phyloP scores from a whole-genome alignment of 2,797 vertebrate species.

The Lagodon rhomboides region DNA sequence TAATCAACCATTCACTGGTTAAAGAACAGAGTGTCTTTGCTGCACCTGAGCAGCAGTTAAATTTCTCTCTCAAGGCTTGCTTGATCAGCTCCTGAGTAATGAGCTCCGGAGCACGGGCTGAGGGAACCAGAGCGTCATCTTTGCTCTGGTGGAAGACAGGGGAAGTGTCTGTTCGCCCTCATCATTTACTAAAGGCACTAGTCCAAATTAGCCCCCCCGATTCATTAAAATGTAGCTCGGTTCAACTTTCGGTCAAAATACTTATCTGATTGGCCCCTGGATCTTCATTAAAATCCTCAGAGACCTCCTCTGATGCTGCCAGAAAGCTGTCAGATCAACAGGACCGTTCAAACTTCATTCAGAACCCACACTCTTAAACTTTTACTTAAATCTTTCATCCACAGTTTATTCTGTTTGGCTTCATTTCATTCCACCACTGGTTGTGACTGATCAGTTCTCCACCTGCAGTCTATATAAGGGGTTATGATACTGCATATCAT shows the following conservation, averaged over 20 bases:
- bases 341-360: background rate
- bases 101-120: background rate
- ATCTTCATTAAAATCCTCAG: background rate
- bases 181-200: slow-evolving; percentile 7
- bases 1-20: slow-evolving; percentile 29
- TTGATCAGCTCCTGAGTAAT: slow-evolving; percentile 34
- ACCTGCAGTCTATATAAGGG: background rate
- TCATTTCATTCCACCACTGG: background rate
- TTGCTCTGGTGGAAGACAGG: slow-evolving; percentile 1
- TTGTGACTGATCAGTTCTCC: background rate
- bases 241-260: slow-evolving; percentile 1
- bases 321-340: background rate
- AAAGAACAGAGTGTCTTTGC: slow-evolving; percentile 16
- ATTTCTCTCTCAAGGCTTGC: slow-evolving; percentile 2
- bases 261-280: background rate
- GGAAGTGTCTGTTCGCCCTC: background rate
- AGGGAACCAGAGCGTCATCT: background rate
- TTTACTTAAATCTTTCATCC: background rate
- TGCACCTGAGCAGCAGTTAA: slow-evolving; percentile 28
- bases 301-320: background rate
- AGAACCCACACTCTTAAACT: background rate
- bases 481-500: slow-evolving; percentile 19
- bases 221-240: background rate
- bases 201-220: background rate
- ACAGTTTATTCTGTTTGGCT: background rate